Percentiles rank a stretch among this genome's conserved stretches.
These are phyloP conservation scores for Parus major DNA, from an alignment of 2,113 vertebrate species.

Conservation along the genomic window DNA sequence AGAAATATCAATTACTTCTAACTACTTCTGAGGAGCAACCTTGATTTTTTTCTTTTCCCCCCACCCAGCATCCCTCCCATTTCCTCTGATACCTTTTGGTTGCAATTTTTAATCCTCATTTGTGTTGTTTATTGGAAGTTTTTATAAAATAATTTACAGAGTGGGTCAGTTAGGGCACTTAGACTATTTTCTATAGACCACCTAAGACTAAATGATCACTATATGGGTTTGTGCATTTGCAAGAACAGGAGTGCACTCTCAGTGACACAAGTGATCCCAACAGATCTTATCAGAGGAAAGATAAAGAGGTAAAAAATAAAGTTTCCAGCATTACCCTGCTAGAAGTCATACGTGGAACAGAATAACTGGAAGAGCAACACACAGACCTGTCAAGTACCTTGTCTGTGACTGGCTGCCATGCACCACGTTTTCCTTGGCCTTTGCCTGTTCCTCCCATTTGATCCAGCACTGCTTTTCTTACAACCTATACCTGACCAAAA, in stretches of 20 bases:
- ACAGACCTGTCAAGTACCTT: background rate
- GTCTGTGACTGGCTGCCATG: background rate
- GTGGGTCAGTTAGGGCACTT: background rate
- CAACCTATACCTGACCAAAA: background rate
- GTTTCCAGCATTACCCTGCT: background rate
- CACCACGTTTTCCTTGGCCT: background rate
- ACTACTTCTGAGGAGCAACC: background rate
- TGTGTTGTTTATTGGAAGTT: background rate
- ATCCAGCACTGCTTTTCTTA: background rate
- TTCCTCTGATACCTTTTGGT: background rate
- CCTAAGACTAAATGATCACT: background rate
- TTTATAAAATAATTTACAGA: background rate
- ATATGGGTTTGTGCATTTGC: background rate
- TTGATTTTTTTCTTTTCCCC: background rate
- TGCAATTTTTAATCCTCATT: background rate
- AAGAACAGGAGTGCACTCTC: fast-evolving
- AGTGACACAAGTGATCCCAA: background rate
- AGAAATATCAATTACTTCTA: background rate
- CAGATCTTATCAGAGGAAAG: background rate
- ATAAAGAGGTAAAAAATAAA: background rate
- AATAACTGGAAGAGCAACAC: background rate
- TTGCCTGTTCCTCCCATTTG: background rate
- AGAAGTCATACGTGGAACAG: background rate
- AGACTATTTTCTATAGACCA: background rate
- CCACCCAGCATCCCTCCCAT: background rate